These are phyloP conservation scores for Polypedilum vanderplanki DNA, from an alignment of 1,140 invertebrate genomes.

Conservation along the genomic window DNA sequence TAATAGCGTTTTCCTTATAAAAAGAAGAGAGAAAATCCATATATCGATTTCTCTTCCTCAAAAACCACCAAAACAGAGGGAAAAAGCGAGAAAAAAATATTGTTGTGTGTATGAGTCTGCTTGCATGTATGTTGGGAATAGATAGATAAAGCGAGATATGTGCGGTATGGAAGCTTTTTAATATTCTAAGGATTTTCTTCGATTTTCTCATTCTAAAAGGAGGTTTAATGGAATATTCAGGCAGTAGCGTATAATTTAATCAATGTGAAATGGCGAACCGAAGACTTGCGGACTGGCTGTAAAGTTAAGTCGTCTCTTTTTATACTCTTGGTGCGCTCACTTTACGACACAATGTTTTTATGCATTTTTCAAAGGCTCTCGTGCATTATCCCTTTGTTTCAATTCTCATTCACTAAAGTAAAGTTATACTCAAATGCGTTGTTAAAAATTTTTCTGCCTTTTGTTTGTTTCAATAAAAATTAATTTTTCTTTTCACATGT, in stretches of 20 bases:
- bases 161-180: conserved; percentile 15
- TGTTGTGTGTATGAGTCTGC: no score
- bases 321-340: background rate
- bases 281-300: background rate
- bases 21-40: conserved; percentile 2
- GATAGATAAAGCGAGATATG: background rate
- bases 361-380: background rate
- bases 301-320: background rate
- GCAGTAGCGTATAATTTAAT: conserved; percentile 6
- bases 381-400: no score
- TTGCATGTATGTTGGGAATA: conserved; percentile 1
- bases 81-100: background rate
- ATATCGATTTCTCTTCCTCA: background rate
- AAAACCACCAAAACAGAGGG: background rate
- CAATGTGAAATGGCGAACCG: background rate
- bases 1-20: background rate
- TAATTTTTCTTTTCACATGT: background rate
- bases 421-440: no score
- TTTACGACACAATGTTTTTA: conserved; percentile 1
- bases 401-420: no score
- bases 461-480: background rate
- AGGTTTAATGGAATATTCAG: conserved; percentile 4
- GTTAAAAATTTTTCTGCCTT: no score
- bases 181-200: background rate
- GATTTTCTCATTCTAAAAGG: background rate